Conservation (phyloP, 2,888 invertebrate species). For the Lasioglossum pauxillum region DNA sequence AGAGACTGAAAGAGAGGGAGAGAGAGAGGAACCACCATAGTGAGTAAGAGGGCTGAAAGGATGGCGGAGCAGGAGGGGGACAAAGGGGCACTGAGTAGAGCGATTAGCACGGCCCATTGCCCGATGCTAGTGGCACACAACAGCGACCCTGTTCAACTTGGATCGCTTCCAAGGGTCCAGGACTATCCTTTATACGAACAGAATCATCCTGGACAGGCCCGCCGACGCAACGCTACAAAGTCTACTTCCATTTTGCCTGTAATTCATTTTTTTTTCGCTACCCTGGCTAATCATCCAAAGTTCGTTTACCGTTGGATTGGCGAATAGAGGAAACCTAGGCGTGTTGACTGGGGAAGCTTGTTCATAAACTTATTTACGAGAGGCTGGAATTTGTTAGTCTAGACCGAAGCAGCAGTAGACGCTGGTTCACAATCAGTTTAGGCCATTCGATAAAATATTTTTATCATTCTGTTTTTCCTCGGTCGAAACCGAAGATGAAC, state of each 20-base stretch:
- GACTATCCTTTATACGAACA: constrained; percentile 74
- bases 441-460: too few relatives aligned
- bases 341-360: neutral
- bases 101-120: constrained; percentile 83
- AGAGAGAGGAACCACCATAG: neutral
- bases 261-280: constrained; percentile 19
- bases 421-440: too few relatives aligned
- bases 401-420: neutral
- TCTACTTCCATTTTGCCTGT: constrained; percentile 13
- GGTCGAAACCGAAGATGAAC: too few relatives aligned
- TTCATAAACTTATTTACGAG: neutral
- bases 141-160: constrained; percentile 81
- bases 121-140: constrained; percentile 77
- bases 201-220: constrained; percentile 59
- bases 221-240: constrained; percentile 58
- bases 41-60: constrained; percentile 58
- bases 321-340: neutral
- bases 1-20: constrained; percentile 45
- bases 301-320: neutral
- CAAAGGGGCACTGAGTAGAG: constrained; percentile 77
- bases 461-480: too few relatives aligned
- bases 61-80: constrained; percentile 36
- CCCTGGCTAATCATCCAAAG: neutral
- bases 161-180: constrained; percentile 79
- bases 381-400: neutral